Conservation (phyloP, 2,888 invertebrate genomes). For the Villa cingulata region DNA sequence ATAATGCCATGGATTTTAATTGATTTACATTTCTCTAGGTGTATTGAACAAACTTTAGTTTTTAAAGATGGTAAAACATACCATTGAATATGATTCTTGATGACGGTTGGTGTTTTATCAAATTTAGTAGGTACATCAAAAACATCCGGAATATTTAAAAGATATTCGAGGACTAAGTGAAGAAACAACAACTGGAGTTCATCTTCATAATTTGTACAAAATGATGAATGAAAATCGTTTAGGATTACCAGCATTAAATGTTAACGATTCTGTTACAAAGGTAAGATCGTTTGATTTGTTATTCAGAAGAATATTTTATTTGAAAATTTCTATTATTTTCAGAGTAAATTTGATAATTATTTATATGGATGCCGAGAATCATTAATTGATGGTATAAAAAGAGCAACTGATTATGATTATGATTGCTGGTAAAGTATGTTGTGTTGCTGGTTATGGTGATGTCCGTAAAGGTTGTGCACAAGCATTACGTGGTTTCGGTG, state of each 20-base stretch:
- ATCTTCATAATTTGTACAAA: slow-evolving; percentile 92
- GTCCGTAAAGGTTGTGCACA: slow-evolving; percentile 98
- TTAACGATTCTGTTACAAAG: slow-evolving; percentile 99
- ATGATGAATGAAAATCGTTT: slow-evolving; percentile 78
- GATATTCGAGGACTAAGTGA: slow-evolving; percentile 84
- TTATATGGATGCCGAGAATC: slow-evolving; percentile 98
- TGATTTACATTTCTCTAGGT: slow-evolving; percentile 31
- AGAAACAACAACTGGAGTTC: slow-evolving; percentile 98
- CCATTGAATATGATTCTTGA: slow-evolving; percentile 97
- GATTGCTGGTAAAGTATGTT: slow-evolving; percentile 96
- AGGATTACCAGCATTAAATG: slow-evolving; percentile 93
- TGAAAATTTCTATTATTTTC: too few relatives aligned
- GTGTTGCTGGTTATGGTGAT: slow-evolving; percentile 99
- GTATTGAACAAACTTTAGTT: slow-evolving; percentile 91
- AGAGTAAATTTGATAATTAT: slow-evolving; percentile 96
- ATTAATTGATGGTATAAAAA: slow-evolving; percentile 92
- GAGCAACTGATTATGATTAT: slow-evolving; percentile 98
- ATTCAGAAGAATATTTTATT: background rate
- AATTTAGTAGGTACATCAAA: slow-evolving; percentile 86
- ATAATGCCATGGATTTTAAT: background rate
- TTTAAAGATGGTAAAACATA: slow-evolving; percentile 47
- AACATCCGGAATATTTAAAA: slow-evolving; percentile 71
- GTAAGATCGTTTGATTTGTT: too few relatives aligned
- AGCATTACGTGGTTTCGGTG: slow-evolving; percentile 87
- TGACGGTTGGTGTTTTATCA: slow-evolving; percentile 97